Conservation (phyloP, 2,797 vertebrate species). For the Bovichtus variegatus region DNA sequence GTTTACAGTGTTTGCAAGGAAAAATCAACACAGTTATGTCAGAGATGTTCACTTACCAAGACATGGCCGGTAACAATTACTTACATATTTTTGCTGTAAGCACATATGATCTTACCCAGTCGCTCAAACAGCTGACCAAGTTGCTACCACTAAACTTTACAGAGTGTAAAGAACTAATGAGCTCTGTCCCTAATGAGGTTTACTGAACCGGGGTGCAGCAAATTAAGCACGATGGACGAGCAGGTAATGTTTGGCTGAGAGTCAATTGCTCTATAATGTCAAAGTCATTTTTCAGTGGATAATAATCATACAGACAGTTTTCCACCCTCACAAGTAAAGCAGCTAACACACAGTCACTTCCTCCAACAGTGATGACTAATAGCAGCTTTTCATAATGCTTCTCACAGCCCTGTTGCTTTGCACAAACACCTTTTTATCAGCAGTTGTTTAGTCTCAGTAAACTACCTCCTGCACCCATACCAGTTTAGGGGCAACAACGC, state of each 20-base stretch:
- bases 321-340: slow-evolving; percentile 17
- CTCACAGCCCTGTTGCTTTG: slow-evolving; percentile 17
- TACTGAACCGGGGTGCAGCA: slow-evolving; percentile 21
- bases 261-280: slow-evolving; percentile 9
- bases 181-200: slow-evolving; percentile 46
- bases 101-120: slow-evolving; percentile 17
- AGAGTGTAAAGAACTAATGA: slow-evolving; percentile 51
- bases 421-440: slow-evolving; percentile 42
- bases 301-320: slow-evolving; percentile 28
- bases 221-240: slow-evolving; percentile 22
- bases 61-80: slow-evolving; percentile 37
- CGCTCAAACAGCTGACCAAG: slow-evolving; percentile 37
- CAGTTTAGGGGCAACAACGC: slow-evolving; percentile 7
- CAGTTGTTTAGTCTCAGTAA: slow-evolving; percentile 23
- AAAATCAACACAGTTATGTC: slow-evolving; percentile 10
- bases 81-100: slow-evolving; percentile 27
- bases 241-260: slow-evolving; percentile 31
- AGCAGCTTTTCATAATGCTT: slow-evolving; percentile 46
- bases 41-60: slow-evolving; percentile 21
- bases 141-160: slow-evolving; percentile 35
- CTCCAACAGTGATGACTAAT: slow-evolving; percentile 58
- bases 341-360: slow-evolving; percentile 50
- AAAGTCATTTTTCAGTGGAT: slow-evolving; percentile 7
- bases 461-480: not conserved
- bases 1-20: not conserved